phyloP scores from a whole-genome alignment of 2,113 vertebrate genomes.

The Aythya baeri region DNA sequence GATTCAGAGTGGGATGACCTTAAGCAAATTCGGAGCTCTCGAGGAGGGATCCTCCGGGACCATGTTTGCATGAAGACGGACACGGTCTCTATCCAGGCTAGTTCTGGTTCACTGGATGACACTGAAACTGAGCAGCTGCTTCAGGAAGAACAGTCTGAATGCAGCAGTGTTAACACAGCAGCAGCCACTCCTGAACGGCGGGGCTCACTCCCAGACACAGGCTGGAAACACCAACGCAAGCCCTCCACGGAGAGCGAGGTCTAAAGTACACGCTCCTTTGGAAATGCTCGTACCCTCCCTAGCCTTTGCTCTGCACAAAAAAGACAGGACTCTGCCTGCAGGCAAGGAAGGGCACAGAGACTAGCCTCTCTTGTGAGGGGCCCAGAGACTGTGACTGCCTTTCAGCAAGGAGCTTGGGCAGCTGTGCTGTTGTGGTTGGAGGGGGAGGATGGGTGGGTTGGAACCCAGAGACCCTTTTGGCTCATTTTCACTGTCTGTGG shows the following conservation, averaged over 20 bases:
- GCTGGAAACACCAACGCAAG: conserved; percentile 91
- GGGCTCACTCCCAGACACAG: conserved; percentile 90
- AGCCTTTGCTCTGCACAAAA: conserved; percentile 45
- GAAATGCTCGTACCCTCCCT: neutral
- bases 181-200: conserved; percentile 86
- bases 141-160: conserved; percentile 95
- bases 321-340: conserved; percentile 37
- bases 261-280: conserved; percentile 69
- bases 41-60: conserved; percentile 89
- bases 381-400: conserved; percentile 43
- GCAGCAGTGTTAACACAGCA: conserved; percentile 90
- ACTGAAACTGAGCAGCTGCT: conserved; percentile 96
- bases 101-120: conserved; percentile 93
- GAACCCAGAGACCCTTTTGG: conserved; percentile 58
- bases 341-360: conserved; percentile 27
- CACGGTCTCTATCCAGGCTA: conserved; percentile 95
- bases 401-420: conserved; percentile 34
- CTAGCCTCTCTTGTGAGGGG: neutral
- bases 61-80: conserved; percentile 97
- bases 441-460: conserved; percentile 50
- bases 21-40: conserved; percentile 92
- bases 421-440: conserved; percentile 44
- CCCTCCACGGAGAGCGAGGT: conserved; percentile 94
- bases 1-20: conserved; percentile 97
- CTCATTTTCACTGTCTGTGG: conserved; percentile 58